phyloP scores from a whole-genome alignment of 2,113 vertebrate species.

The Macquaria ambigua region DNA sequence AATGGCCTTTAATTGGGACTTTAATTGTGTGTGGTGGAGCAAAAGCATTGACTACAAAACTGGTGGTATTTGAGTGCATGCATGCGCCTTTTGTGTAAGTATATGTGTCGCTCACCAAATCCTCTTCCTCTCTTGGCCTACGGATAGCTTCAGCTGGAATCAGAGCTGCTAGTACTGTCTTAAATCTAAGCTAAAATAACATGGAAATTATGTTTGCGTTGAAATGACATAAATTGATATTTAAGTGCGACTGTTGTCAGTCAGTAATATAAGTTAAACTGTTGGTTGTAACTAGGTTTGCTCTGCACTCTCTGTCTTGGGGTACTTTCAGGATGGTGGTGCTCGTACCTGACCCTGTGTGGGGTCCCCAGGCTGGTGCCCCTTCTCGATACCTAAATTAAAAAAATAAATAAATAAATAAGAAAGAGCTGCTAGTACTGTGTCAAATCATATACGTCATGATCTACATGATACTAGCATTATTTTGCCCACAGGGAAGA shows the following conservation, averaged over 20 bases:
- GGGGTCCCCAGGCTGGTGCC: too few relatives aligned
- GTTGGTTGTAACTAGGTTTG: too few relatives aligned
- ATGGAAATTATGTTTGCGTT: too few relatives aligned
- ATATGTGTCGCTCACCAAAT: slow-evolving; percentile 72
- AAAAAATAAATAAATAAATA: too few relatives aligned
- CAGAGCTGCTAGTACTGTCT: slow-evolving; percentile 4
- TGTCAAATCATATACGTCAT: slow-evolving; percentile 50
- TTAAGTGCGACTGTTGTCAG: too few relatives aligned
- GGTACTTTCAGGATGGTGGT: too few relatives aligned
- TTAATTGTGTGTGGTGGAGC: slow-evolving; percentile 83
- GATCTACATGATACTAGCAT: slow-evolving; percentile 25
- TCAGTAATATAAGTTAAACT: too few relatives aligned
- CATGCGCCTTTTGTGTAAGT: slow-evolving; percentile 78
- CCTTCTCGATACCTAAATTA: too few relatives aligned
- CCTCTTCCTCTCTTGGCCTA: slow-evolving; percentile 63
- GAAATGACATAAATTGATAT: too few relatives aligned
- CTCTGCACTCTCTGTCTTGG: too few relatives aligned
- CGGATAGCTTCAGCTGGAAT: slow-evolving; percentile 42
- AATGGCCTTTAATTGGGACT: slow-evolving; percentile 85
- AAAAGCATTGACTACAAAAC: slow-evolving; percentile 82
- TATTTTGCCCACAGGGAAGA: slow-evolving; percentile 44
- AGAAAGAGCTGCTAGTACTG: slow-evolving; percentile 9
- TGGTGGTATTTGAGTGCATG: slow-evolving; percentile 83
- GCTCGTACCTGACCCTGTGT: too few relatives aligned
- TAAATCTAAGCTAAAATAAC: too few relatives aligned